These are phyloP conservation scores for Nothocercus julius DNA, from an alignment of 2,113 vertebrate genomes.

Conservation along the genomic window DNA sequence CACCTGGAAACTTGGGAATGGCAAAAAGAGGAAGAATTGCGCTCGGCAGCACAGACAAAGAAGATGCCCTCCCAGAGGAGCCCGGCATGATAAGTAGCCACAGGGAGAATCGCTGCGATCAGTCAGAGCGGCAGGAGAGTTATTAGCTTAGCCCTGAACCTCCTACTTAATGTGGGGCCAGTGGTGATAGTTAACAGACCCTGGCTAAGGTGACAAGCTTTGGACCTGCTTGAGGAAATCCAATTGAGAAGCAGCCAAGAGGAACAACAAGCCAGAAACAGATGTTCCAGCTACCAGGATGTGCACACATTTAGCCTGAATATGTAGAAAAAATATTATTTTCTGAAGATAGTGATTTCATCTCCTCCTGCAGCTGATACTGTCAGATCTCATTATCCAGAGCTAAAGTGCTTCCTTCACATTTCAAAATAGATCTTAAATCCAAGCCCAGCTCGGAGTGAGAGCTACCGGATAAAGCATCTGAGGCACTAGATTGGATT, in stretches of 20 bases:
- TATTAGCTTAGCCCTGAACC: slow-evolving; percentile 99
- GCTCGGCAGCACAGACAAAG: slow-evolving; percentile 72
- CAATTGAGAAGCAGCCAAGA: slow-evolving; percentile 99
- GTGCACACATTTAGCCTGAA: slow-evolving; percentile 76
- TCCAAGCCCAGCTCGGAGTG: slow-evolving; percentile 18
- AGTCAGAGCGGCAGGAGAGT: slow-evolving; percentile 95
- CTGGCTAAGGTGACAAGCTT: slow-evolving; percentile 97
- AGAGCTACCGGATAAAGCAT: neutral
- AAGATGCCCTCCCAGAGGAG: slow-evolving; percentile 71
- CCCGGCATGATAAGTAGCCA: slow-evolving; percentile 76
- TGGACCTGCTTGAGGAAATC: slow-evolving; percentile 98
- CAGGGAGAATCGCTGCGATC: slow-evolving; percentile 79
- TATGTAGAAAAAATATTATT: slow-evolving; percentile 70
- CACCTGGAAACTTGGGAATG: slow-evolving; percentile 1
- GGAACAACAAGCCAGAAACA: slow-evolving; percentile 97
- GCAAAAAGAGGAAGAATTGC: slow-evolving; percentile 42
- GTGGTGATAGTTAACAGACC: slow-evolving; percentile 97
- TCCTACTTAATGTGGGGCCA: slow-evolving; percentile 97
- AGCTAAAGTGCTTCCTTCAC: slow-evolving; percentile 26
- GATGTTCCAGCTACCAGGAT: slow-evolving; percentile 89
- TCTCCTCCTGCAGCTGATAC: slow-evolving; percentile 22
- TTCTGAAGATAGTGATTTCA: slow-evolving; percentile 62
- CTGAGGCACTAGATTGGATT: neutral
- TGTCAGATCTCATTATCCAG: slow-evolving; percentile 57
- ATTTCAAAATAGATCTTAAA: slow-evolving; percentile 58